Evolutionary conservation across 2,113 vertebrate species (phyloP).

Genomic region (Copsychus sechellarum): DNA sequence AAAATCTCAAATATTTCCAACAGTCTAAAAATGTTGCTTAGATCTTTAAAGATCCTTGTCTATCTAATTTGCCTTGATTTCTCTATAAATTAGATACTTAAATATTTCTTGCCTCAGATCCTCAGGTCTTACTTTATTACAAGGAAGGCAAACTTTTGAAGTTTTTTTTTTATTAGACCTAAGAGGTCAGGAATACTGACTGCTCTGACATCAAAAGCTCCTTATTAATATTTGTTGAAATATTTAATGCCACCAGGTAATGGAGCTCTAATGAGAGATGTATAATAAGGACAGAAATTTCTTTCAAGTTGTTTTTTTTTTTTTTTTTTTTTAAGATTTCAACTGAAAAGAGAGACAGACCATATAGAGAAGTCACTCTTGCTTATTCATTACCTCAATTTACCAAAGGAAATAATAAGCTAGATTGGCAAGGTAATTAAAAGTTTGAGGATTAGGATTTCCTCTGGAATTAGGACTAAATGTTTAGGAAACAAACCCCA

Average conservation of each 20-base stretch:
- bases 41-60: neutral
- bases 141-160: slow-evolving; percentile 14
- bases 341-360: neutral
- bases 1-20: neutral
- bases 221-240: slow-evolving; percentile 23
- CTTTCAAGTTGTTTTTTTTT: neutral
- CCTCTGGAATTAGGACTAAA: neutral
- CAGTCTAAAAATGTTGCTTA: neutral
- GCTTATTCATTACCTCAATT: neutral
- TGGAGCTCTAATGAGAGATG: neutral
- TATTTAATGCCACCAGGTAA: slow-evolving; percentile 27
- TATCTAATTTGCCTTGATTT: slow-evolving; percentile 13
- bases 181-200: neutral
- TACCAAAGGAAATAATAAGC: slow-evolving; percentile 10
- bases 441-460: neutral
- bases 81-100: neutral
- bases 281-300: neutral
- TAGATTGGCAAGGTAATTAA: slow-evolving; percentile 23
- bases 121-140: neutral
- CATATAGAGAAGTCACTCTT: neutral
- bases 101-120: neutral
- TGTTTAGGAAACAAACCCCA: neutral
- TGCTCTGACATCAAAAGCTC: neutral
- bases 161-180: neutral
- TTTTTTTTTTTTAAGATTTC: neutral